Evolutionary conservation across 2,113 vertebrate genomes (phyloP).

Genomic region (Anguilla japonica): DNA sequence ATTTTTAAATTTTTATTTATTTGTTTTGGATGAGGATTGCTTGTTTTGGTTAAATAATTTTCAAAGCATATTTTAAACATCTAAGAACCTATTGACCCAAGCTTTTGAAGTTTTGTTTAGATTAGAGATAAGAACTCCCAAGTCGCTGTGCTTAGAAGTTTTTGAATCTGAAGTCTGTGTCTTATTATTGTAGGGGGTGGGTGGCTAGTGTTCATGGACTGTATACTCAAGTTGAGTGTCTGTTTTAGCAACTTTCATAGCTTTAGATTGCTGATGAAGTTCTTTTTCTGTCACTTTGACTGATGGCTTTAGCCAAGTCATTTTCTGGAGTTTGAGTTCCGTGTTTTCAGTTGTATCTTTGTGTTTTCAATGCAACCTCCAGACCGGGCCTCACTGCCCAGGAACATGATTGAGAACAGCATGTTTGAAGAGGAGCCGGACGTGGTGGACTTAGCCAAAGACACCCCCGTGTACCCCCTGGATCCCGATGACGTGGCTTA

Average conservation of each 20-base stretch:
- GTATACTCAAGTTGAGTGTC: neutral
- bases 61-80: slow-evolving; percentile 1
- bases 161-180: neutral
- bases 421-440: slow-evolving; percentile 98
- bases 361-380: slow-evolving; percentile 36
- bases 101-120: neutral
- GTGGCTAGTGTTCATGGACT: neutral
- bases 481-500: slow-evolving; percentile 90
- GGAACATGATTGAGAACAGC: slow-evolving; percentile 99
- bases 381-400: slow-evolving; percentile 85
- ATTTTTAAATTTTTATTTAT: neutral
- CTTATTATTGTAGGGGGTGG: neutral
- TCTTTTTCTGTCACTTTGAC: neutral
- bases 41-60: neutral
- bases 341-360: neutral
- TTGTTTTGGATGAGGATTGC: neutral
- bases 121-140: neutral
- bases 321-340: neutral
- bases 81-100: neutral
- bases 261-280: too few species aligned
- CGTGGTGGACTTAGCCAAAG: slow-evolving; percentile 92
- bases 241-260: too few species aligned
- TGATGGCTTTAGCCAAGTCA: neutral
- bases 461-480: slow-evolving; percentile 84
- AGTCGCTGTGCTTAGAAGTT: neutral